Conservation (phyloP, 2,797 vertebrate genomes). For the Phoxinus dragarum region DNA sequence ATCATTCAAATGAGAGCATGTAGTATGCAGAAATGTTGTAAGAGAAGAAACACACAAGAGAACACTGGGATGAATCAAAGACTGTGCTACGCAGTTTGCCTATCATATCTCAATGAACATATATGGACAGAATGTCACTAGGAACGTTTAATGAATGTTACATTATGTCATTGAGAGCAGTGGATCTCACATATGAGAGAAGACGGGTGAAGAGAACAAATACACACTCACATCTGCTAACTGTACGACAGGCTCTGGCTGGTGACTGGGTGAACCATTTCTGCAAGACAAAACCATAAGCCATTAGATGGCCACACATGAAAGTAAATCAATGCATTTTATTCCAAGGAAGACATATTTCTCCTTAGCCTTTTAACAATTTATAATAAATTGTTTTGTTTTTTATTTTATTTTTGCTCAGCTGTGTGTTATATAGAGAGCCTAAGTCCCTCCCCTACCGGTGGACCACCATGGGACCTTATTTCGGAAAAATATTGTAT, state of each 20-base stretch:
- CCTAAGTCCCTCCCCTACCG: no score
- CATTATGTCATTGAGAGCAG: slow-evolving; percentile 24
- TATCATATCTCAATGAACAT: background rate
- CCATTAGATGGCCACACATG: background rate
- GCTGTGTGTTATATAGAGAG: background rate
- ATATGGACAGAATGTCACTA: background rate
- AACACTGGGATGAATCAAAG: background rate
- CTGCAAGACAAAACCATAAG: slow-evolving; percentile 66
- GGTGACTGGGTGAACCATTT: slow-evolving; percentile 92
- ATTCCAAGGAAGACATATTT: background rate
- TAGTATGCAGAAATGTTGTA: background rate
- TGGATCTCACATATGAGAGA: background rate
- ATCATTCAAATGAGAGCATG: slow-evolving; percentile 3
- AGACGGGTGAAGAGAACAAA: slow-evolving; percentile 8
- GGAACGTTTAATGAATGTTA: slow-evolving; percentile 25
- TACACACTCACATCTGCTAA: slow-evolving; percentile 87
- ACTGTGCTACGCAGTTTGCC: background rate
- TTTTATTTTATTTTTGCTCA: background rate
- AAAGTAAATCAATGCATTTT: background rate
- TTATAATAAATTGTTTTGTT: background rate
- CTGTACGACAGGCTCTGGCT: slow-evolving; percentile 89
- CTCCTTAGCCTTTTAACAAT: background rate
- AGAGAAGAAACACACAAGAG: background rate
- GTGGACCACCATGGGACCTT: no score
- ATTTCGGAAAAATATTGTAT: no score